phyloP scores from a whole-genome alignment of 2,113 vertebrate genomes.

The Pachyramphus minor region DNA sequence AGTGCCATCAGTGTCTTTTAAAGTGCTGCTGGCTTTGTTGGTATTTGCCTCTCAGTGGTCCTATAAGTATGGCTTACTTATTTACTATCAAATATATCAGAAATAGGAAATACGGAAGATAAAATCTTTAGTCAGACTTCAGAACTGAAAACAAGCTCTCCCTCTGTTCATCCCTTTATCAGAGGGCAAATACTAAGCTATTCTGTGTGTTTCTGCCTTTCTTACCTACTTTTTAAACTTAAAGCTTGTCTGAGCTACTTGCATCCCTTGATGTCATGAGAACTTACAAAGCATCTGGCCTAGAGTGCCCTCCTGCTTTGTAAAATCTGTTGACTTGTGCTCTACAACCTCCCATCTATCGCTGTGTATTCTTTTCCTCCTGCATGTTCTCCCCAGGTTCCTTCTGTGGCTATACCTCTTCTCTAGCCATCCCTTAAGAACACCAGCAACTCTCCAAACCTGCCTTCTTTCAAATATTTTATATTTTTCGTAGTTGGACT shows the following conservation, averaged over 20 bases:
- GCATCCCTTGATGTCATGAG: background rate
- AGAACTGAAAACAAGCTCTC: background rate
- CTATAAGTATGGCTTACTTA: background rate
- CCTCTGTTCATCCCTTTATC: background rate
- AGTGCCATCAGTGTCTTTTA: background rate
- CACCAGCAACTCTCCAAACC: accelerated
- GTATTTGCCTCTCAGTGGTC: background rate
- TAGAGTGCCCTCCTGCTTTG: background rate
- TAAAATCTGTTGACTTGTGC: background rate
- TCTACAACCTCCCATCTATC: background rate
- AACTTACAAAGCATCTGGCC: background rate
- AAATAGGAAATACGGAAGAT: background rate
- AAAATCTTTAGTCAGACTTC: background rate
- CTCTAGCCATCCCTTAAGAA: background rate
- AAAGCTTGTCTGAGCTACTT: background rate
- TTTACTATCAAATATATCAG: background rate
- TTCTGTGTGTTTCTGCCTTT: background rate
- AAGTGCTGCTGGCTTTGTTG: background rate
- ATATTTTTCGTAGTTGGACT: background rate
- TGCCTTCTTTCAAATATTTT: background rate
- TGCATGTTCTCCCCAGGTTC: background rate
- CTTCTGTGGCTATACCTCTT: background rate
- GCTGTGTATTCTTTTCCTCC: background rate
- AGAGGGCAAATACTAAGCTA: background rate
- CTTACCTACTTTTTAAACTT: background rate